A percentile compares a stretch with the other conserved stretches of the same genome.
These are phyloP conservation scores for Malaclemys terrapin DNA, from an alignment of 2,113 vertebrate genomes.

Conservation along the genomic window DNA sequence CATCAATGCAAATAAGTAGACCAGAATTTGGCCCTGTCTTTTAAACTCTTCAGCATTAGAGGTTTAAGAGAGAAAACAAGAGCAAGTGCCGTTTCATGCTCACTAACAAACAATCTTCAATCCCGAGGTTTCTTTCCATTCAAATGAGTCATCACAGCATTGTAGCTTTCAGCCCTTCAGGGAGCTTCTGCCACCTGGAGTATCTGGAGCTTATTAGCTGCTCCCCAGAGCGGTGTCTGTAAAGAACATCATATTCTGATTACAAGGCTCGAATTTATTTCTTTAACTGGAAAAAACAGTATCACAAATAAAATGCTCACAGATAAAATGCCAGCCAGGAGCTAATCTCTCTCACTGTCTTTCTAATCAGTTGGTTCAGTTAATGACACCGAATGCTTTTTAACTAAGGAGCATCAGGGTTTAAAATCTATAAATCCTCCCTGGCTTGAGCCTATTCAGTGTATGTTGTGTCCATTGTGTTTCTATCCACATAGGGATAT, in stretches of 20 bases:
- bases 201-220: not conserved
- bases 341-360: not conserved
- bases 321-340: not conserved
- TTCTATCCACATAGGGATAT: not conserved
- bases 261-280: not conserved
- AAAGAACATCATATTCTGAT: not conserved
- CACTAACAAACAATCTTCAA: not conserved
- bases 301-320: not conserved
- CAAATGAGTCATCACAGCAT: not conserved
- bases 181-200: not conserved
- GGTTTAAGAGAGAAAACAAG: not conserved
- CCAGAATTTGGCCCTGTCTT: not conserved
- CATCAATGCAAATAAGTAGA: not conserved
- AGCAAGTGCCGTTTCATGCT: not conserved
- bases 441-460: not conserved
- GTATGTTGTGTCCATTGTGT: not conserved
- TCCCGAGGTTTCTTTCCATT: not conserved
- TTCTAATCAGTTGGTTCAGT: not conserved
- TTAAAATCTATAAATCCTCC: not conserved
- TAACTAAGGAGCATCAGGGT: not conserved
- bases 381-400: not conserved
- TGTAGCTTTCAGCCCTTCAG: not conserved
- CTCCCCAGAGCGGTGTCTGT: not conserved
- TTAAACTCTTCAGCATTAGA: not conserved
- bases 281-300: not conserved